phyloP scores from a whole-genome alignment of 2,888 invertebrate species.

The Watsonalla binaria region DNA sequence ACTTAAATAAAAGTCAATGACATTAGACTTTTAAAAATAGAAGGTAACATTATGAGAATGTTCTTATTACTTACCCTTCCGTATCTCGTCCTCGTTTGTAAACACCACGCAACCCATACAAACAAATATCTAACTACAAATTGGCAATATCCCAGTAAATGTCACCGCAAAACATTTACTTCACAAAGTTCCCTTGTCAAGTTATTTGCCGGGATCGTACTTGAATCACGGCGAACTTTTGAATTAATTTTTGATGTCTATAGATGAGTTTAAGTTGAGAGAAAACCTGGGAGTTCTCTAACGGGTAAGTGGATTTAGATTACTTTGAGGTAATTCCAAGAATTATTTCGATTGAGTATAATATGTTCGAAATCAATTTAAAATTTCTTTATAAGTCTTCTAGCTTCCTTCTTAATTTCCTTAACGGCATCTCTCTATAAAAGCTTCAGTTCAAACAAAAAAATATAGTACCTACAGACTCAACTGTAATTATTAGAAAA shows the following conservation, averaged over 20 bases:
- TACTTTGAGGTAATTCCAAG: conserved; percentile 9
- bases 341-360: not conserved
- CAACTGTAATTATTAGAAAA: too few relatives aligned
- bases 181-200: conserved; percentile 6
- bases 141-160: conserved; percentile 2
- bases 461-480: too few relatives aligned
- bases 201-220: conserved; percentile 8
- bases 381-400: not conserved
- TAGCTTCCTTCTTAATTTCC: not conserved
- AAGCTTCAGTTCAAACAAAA: not conserved
- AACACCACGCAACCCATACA: not conserved
- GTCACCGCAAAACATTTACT: conserved; percentile 5
- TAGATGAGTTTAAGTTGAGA: conserved; percentile 8
- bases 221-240: conserved; percentile 10
- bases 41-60: too few relatives aligned
- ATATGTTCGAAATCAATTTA: not conserved
- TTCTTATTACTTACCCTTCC: too few relatives aligned
- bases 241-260: conserved; percentile 11
- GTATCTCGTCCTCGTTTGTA: not conserved
- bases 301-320: conserved; percentile 23
- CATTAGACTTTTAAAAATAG: too few relatives aligned
- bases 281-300: conserved; percentile 3
- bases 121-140: conserved; percentile 4
- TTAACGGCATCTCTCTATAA: not conserved
- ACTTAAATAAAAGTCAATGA: too few relatives aligned